Conservation (phyloP, 2,113 vertebrate species). For the Misgurnus anguillicaudatus region DNA sequence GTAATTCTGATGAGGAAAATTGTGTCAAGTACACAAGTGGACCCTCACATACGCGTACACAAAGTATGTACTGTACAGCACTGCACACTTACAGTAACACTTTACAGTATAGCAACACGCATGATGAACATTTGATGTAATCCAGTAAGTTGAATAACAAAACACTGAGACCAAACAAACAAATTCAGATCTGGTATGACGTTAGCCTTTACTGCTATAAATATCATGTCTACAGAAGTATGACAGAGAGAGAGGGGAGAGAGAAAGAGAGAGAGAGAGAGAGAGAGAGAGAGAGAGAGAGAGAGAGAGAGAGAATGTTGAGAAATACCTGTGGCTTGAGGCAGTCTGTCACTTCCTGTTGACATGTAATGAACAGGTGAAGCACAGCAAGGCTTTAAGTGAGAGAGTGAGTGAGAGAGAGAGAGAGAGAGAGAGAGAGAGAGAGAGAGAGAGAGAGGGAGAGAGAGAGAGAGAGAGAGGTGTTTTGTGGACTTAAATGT, state of each 20-base stretch:
- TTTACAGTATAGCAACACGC: too few species aligned
- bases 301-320: conserved; percentile 41
- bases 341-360: conserved; percentile 62
- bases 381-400: conserved; percentile 57
- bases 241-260: background rate
- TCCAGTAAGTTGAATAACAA: too few species aligned
- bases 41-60: too few species aligned
- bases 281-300: conserved; percentile 10
- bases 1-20: too few species aligned
- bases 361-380: conserved; percentile 66
- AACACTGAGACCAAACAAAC: background rate
- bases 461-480: conserved; percentile 3
- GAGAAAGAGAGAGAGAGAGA: conserved; percentile 11
- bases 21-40: too few species aligned
- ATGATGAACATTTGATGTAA: too few species aligned
- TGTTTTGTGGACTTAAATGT: conserved; percentile 37
- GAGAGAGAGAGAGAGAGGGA: conserved; percentile 6
- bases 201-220: background rate
- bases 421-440: conserved; percentile 3
- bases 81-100: too few species aligned
- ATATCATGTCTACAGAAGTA: conserved; percentile 7
- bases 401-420: conserved; percentile 64
- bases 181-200: background rate
- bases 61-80: too few species aligned
- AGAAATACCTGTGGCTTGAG: conserved; percentile 50